A percentile compares a stretch with the other conserved stretches of the same genome.
These are phyloP conservation scores for Diorhabda elongata DNA, from an alignment of 1,140 invertebrate species.

Conservation along the genomic window DNA sequence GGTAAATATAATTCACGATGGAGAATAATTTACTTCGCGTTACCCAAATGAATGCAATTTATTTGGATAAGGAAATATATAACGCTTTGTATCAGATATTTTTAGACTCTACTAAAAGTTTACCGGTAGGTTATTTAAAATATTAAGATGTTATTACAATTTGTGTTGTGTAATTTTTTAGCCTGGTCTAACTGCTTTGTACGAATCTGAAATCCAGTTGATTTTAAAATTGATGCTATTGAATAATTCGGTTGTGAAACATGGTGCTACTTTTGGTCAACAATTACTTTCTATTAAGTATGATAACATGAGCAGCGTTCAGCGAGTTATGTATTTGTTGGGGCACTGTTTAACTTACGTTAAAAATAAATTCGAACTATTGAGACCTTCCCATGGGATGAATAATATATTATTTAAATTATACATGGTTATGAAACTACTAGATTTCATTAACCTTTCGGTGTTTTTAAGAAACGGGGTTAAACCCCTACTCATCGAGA, in stretches of 20 bases:
- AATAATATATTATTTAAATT: constrained; percentile 32
- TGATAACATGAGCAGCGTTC: constrained; percentile 35
- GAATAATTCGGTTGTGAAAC: constrained; percentile 38
- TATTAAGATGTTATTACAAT: background rate
- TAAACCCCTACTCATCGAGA: constrained; percentile 41
- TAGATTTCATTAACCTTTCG: constrained; percentile 42
- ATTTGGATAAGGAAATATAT: constrained; percentile 45
- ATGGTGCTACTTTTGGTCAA: constrained; percentile 44
- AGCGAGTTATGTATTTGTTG: constrained; percentile 36
- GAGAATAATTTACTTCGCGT: constrained; percentile 41
- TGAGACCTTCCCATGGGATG: constrained; percentile 29
- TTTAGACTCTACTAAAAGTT: constrained; percentile 32
- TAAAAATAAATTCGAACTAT: constrained; percentile 37
- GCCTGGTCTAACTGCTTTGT: constrained; percentile 33
- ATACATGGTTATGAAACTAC: constrained; percentile 32
- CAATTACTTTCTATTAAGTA: constrained; percentile 45
- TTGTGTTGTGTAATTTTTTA: constrained; percentile 26
- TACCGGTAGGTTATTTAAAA: constrained; percentile 38
- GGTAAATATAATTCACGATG: too few species aligned
- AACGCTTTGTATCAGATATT: constrained; percentile 37
- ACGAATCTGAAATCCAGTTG: constrained; percentile 40
- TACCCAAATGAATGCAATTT: constrained; percentile 45
- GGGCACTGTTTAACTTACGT: constrained; percentile 36
- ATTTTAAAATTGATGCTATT: constrained; percentile 36
- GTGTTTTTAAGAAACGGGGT: constrained; percentile 40